These are phyloP conservation scores for Sandelia bainsii DNA, from an alignment of 2,797 vertebrate species.

Conservation along the genomic window DNA sequence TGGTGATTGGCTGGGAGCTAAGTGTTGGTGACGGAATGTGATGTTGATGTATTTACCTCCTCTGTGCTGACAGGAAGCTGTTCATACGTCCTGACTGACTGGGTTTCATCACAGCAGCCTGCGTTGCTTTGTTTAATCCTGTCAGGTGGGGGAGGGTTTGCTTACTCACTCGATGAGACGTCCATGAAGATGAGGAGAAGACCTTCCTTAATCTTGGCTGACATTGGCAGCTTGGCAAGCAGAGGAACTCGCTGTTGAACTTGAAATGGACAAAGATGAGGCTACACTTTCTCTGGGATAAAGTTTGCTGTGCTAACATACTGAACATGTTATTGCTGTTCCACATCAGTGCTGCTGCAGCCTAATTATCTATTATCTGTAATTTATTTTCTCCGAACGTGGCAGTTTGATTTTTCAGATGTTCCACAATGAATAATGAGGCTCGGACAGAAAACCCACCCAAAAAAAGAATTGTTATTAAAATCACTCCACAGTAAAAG, in stretches of 20 bases:
- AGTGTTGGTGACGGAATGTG: slow-evolving; percentile 75
- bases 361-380: not conserved
- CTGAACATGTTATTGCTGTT: not conserved
- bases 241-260: slow-evolving; percentile 27
- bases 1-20: slow-evolving; percentile 76
- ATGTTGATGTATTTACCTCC: slow-evolving; percentile 83
- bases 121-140: slow-evolving; percentile 79
- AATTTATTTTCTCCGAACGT: not conserved
- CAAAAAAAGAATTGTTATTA: not conserved
- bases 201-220: slow-evolving; percentile 83
- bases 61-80: slow-evolving; percentile 74
- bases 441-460: not conserved
- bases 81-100: slow-evolving; percentile 76
- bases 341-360: not conserved
- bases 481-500: not conserved
- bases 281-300: slow-evolving; percentile 30
- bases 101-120: slow-evolving; percentile 67
- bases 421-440: not conserved
- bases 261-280: slow-evolving; percentile 42
- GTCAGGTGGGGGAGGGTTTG: slow-evolving; percentile 74
- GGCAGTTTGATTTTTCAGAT: not conserved
- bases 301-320: slow-evolving; percentile 27
- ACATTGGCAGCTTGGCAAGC: slow-evolving; percentile 78
- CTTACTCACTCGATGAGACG: slow-evolving; percentile 79
- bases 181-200: slow-evolving; percentile 79